Evolutionary conservation across 2,113 vertebrate species (phyloP).

Genomic region (Hydrolagus affinis): DNA sequence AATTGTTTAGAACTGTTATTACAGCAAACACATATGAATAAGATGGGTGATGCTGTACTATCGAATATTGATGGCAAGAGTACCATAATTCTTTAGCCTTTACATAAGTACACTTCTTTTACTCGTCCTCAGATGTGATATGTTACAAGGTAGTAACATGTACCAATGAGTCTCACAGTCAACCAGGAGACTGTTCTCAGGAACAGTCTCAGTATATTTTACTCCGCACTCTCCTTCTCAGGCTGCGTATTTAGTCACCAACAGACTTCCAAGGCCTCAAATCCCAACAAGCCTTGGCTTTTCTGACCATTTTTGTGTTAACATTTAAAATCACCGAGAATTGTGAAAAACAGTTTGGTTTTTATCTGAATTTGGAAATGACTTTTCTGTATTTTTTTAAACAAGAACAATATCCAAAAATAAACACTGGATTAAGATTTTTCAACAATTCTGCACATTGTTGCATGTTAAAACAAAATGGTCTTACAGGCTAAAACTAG

Average conservation of each 20-base stretch:
- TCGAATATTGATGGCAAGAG: background rate
- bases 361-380: too few relatives aligned
- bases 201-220: background rate
- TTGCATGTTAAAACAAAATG: too few relatives aligned
- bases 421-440: too few relatives aligned
- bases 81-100: background rate
- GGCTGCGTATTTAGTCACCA: background rate
- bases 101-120: background rate
- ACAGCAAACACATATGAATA: conserved; percentile 10
- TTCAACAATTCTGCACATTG: too few relatives aligned
- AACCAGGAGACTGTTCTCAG: background rate
- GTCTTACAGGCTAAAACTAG: too few relatives aligned
- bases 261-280: background rate
- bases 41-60: background rate
- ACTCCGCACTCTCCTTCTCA: background rate
- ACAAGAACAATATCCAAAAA: too few relatives aligned
- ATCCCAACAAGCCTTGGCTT: too few relatives aligned
- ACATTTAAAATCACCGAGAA: too few relatives aligned
- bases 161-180: background rate
- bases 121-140: background rate
- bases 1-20: conserved; percentile 6
- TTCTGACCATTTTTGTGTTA: too few relatives aligned
- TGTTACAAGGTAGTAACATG: background rate
- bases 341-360: too few relatives aligned
- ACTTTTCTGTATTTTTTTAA: too few relatives aligned